Evolutionary conservation across 2,888 invertebrate species (phyloP).

Genomic region (Lycocerus yunnanus): DNA sequence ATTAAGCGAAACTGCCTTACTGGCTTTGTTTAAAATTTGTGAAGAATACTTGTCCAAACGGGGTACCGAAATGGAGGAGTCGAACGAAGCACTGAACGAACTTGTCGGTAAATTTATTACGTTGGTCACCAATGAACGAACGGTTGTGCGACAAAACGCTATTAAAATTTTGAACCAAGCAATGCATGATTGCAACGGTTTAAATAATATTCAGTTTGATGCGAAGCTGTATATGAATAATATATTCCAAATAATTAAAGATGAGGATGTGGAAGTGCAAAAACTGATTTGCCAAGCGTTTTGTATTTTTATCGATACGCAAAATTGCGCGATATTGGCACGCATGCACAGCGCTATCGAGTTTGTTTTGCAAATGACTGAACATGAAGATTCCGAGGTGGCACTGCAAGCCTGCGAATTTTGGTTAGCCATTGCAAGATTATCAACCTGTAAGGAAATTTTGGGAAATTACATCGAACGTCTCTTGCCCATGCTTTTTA

Average conservation of each 20-base stretch:
- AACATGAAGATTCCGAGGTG: constrained; percentile 89
- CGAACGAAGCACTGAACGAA: constrained; percentile 84
- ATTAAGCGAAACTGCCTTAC: constrained; percentile 96
- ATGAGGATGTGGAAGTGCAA: constrained; percentile 93
- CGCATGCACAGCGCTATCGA: constrained; percentile 96
- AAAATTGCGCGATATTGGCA: constrained; percentile 92
- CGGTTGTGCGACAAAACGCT: constrained; percentile 25
- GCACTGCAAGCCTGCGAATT: constrained; percentile 99
- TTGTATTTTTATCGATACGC: constrained; percentile 92
- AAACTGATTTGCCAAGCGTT: constrained; percentile 97
- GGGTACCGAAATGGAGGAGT: constrained; percentile 82
- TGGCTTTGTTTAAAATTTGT: constrained; percentile 97
- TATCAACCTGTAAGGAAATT: constrained; percentile 89
- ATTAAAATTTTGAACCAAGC: constrained; percentile 49
- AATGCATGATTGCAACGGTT: constrained; percentile 48
- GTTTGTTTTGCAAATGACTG: constrained; percentile 94
- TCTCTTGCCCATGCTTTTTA: constrained; percentile 88
- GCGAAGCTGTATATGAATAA: constrained; percentile 66
- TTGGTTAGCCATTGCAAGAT: constrained; percentile 95
- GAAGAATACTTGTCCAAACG: constrained; percentile 73
- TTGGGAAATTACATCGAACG: constrained; percentile 82
- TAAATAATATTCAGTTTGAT: constrained; percentile 50
- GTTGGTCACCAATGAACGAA: constrained; percentile 28
- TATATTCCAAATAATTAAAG: constrained; percentile 89
- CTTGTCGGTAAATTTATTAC: constrained; percentile 84